Percentiles rank a stretch among this genome's conserved stretches.
phyloP scores from a whole-genome alignment of 2,113 vertebrate genomes.

The Tursiops truncatus region DNA sequence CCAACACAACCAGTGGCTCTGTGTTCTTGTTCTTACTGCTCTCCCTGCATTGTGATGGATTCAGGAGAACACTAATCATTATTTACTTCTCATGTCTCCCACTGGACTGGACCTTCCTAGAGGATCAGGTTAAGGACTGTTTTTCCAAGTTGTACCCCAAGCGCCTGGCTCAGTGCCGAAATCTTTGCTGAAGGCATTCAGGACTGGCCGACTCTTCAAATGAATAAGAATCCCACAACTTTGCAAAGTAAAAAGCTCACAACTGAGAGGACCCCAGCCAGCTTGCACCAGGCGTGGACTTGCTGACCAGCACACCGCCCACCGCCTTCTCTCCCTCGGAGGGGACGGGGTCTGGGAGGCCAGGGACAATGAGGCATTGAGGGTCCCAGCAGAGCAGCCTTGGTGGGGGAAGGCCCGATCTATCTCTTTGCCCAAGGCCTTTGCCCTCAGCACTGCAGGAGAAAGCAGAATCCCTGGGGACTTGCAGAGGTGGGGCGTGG shows the following conservation, averaged over 20 bases:
- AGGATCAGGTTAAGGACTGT: conserved; percentile 5
- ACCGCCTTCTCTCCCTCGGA: background rate
- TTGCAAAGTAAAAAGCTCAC: background rate
- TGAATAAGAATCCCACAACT: background rate
- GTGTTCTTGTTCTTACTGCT: background rate
- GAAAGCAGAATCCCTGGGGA: conserved; percentile 35
- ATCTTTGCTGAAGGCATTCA: conserved; percentile 29
- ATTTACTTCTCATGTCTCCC: background rate
- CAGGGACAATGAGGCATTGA: background rate
- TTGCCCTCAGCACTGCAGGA: background rate
- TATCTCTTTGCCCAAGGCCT: conserved; percentile 25
- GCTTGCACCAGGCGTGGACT: background rate
- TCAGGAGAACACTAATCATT: background rate
- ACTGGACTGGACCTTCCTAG: background rate
- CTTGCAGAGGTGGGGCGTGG: conserved; percentile 65
- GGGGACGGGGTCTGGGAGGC: background rate
- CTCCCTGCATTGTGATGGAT: background rate
- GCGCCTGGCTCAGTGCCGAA: background rate
- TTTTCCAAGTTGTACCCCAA: background rate
- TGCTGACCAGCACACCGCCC: background rate
- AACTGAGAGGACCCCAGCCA: background rate
- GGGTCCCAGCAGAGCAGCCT: background rate
- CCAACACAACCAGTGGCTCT: background rate
- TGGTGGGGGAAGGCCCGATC: background rate
- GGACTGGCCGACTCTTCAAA: background rate